Conservation (phyloP, 2,888 invertebrate species). For the Drosophila glabriapex region DNA sequence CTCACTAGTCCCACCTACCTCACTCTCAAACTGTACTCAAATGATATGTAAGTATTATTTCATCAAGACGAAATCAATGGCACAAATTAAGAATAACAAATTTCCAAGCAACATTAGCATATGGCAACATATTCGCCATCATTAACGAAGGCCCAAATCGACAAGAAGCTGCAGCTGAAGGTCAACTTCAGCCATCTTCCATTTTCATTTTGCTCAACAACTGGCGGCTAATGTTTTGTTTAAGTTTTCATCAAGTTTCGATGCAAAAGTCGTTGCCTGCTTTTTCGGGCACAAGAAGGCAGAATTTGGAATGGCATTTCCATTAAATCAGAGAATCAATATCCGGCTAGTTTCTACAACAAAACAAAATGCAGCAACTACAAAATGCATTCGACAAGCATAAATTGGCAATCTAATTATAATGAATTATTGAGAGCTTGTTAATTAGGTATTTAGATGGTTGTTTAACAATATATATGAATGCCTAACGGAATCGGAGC, state of each 20-base stretch:
- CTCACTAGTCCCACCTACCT: not conserved
- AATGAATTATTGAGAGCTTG: not conserved
- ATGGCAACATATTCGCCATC: not conserved
- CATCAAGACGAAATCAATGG: not conserved
- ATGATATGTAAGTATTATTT: not conserved
- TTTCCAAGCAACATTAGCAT: not conserved
- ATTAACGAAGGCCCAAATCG: not conserved
- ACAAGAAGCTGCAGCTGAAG: not conserved
- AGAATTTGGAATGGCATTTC: not conserved
- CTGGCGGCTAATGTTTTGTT: not conserved
- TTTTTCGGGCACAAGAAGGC: not conserved
- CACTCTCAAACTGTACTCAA: not conserved
- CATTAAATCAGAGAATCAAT: not conserved
- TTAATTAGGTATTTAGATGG: not conserved
- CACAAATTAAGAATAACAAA: not conserved
- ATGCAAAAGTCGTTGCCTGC: not conserved
- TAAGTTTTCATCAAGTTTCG: not conserved
- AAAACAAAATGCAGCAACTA: not conserved
- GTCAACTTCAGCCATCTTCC: not conserved
- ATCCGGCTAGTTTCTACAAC: not conserved
- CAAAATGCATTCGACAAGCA: not conserved
- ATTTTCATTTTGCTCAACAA: not conserved
- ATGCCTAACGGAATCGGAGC: not conserved
- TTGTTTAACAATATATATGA: not conserved
- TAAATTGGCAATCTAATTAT: not conserved